Percentiles rank a stretch among this genome's conserved stretches.
These are phyloP conservation scores for Falco punctatus DNA, from an alignment of 2,113 vertebrate genomes.

Conservation along the genomic window DNA sequence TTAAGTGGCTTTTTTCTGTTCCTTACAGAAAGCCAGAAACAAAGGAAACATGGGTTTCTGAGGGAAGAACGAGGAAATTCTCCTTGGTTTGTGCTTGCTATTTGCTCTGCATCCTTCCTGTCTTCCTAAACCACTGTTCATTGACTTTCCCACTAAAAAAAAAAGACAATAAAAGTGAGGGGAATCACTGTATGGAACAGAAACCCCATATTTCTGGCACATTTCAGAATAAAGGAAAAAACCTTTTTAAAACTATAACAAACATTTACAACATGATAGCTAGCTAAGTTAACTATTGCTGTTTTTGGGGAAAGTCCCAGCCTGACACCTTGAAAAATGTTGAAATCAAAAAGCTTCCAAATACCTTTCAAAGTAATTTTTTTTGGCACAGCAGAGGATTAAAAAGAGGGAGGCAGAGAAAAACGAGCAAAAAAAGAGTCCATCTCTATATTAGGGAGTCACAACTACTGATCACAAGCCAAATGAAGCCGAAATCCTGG, in stretches of 20 bases:
- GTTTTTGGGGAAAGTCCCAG: conserved; percentile 69
- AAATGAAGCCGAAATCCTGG: conserved; percentile 11
- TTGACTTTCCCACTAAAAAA: neutral
- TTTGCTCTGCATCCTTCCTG: neutral
- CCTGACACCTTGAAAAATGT: conserved; percentile 63
- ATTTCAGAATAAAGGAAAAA: conserved; percentile 45
- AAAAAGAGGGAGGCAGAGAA: neutral
- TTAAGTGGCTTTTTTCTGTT: neutral
- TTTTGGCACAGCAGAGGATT: conserved; percentile 30
- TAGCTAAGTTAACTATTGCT: conserved; percentile 63
- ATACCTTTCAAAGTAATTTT: conserved; percentile 55
- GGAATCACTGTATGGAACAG: neutral
- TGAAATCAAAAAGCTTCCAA: conserved; percentile 48
- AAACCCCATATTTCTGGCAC: conserved; percentile 22
- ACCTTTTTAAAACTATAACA: conserved; percentile 45
- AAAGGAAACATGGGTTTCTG: neutral
- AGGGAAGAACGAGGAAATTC: neutral
- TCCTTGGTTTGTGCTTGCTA: neutral
- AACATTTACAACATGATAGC: conserved; percentile 61
- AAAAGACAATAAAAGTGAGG: neutral
- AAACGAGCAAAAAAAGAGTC: conserved; percentile 15
- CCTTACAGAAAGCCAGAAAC: neutral
- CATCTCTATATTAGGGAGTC: neutral
- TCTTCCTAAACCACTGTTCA: neutral
- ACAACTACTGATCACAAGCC: neutral